A percentile compares a stretch with the other conserved stretches of the same genome.
phyloP scores from a whole-genome alignment of 2,113 vertebrate species.

The Brachyhypopomus gauderio region DNA sequence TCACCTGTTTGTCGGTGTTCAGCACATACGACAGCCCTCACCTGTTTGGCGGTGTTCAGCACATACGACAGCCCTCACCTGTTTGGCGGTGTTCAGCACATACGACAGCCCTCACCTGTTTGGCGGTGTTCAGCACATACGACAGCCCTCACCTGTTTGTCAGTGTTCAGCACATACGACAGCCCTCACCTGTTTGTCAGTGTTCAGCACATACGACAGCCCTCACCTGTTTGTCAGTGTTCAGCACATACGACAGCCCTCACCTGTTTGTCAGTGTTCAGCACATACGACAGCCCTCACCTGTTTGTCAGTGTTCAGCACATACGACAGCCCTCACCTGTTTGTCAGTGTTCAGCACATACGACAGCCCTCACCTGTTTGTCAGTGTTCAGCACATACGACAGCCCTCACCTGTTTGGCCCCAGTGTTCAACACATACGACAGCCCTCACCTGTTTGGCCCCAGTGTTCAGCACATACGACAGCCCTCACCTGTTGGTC shows the following conservation, averaged over 20 bases:
- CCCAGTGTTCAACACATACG: neutral
- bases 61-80: slow-evolving; percentile 69
- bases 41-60: slow-evolving; percentile 73
- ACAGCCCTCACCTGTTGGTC: slow-evolving; percentile 76
- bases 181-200: slow-evolving; percentile 77
- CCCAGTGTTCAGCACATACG: neutral
- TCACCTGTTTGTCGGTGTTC: slow-evolving; percentile 78
- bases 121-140: too few species aligned
- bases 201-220: too few species aligned
- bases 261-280: slow-evolving; percentile 77
- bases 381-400: neutral
- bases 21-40: slow-evolving; percentile 43
- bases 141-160: slow-evolving; percentile 76
- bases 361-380: slow-evolving; percentile 73
- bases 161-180: neutral
- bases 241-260: neutral
- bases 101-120: slow-evolving; percentile 72
- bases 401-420: slow-evolving; percentile 75
- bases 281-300: slow-evolving; percentile 59
- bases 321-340: slow-evolving; percentile 70
- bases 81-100: too few species aligned
- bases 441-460: slow-evolving; percentile 75
- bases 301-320: slow-evolving; percentile 65
- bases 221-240: slow-evolving; percentile 77
- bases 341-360: neutral